A percentile compares a stretch with the other conserved stretches of the same genome.
Evolutionary conservation across 2,888 invertebrate genomes (phyloP).

Genomic region (Candidula unifasciata): DNA sequence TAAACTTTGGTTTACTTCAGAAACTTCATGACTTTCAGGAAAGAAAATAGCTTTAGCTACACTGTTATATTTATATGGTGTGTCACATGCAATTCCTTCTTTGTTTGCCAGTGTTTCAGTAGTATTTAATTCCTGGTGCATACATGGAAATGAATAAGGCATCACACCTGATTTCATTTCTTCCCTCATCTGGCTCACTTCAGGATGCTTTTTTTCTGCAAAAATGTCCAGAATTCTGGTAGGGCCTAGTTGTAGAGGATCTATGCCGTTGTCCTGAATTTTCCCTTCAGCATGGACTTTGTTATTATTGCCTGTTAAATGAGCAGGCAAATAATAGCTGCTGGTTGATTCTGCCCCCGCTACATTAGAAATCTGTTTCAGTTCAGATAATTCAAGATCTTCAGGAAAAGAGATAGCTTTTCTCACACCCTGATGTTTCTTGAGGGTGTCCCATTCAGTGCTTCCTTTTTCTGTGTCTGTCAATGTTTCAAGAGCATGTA

Average conservation of each 20-base stretch:
- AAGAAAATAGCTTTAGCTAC: background rate
- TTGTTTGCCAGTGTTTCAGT: background rate
- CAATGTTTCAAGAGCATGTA: background rate
- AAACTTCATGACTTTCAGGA: conserved; percentile 4
- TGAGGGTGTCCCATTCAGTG: background rate
- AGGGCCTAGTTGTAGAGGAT: background rate
- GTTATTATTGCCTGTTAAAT: background rate
- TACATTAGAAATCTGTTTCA: background rate
- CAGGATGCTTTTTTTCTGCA: background rate
- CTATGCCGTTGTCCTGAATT: background rate
- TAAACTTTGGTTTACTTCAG: background rate
- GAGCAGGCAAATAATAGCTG: conserved; percentile 21
- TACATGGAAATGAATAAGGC: background rate
- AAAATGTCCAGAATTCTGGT: background rate
- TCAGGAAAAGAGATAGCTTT: background rate
- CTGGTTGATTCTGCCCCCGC: background rate
- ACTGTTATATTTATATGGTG: background rate
- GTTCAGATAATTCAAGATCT: background rate
- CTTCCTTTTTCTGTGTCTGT: conserved; percentile 5
- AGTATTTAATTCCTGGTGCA: background rate
- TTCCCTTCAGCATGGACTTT: background rate
- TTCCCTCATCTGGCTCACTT: background rate
- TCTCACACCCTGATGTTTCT: background rate
- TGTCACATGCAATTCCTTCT: background rate
- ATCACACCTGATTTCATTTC: background rate